A percentile compares a stretch with the other conserved stretches of the same genome.
phyloP scores from a whole-genome alignment of 2,113 vertebrate species.

The Gadus chalcogrammus region DNA sequence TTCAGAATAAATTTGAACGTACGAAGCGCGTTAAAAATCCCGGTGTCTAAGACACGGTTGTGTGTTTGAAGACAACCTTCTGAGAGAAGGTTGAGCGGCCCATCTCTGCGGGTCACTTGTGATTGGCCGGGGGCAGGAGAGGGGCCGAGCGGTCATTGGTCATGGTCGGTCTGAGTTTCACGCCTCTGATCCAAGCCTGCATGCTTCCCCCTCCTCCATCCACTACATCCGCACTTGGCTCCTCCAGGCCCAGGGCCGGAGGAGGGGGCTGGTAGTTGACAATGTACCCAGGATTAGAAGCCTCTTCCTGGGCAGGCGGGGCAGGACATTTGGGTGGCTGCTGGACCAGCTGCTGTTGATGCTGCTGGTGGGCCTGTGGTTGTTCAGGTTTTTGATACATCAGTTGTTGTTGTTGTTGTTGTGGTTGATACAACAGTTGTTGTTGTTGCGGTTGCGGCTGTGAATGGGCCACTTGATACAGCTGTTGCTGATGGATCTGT shows the following conservation, averaged over 20 bases:
- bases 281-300: conserved; percentile 32
- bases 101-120: conserved; percentile 42
- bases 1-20: no score
- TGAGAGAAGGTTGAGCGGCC: not conserved
- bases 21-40: no score
- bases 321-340: conserved; percentile 78
- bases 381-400: conserved; percentile 8
- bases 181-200: conserved; percentile 67
- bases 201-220: conserved; percentile 47
- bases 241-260: not conserved
- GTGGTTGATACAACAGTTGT: not conserved
- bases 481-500: conserved; percentile 23
- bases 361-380: conserved; percentile 15
- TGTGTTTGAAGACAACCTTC: not conserved
- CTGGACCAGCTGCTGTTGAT: conserved; percentile 12
- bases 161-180: conserved; percentile 68
- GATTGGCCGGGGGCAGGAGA: conserved; percentile 57
- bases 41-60: not conserved
- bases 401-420: conserved; percentile 12
- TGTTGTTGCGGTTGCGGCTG: conserved; percentile 13
- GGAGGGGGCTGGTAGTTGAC: conserved; percentile 31
- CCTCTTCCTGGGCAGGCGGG: conserved; percentile 40
- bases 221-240: conserved; percentile 2
- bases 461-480: conserved; percentile 17
- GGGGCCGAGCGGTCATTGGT: conserved; percentile 79